Conservation (phyloP, 1,140 invertebrate species). For the Manduca sexta region DNA sequence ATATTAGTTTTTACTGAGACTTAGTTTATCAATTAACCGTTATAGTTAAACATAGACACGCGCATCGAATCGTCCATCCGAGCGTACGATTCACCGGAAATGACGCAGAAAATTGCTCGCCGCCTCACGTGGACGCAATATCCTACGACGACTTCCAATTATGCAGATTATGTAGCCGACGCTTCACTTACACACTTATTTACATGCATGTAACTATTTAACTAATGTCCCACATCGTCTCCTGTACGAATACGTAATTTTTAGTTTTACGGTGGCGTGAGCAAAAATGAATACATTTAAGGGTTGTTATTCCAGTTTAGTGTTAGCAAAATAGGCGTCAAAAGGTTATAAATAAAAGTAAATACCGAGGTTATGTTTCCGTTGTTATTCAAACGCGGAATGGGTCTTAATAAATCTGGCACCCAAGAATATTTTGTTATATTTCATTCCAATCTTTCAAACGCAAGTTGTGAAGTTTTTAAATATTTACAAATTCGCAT, state of each 20-base stretch:
- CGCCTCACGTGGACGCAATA: constrained; percentile 66
- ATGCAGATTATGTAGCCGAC: constrained; percentile 62
- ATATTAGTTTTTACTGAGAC: not conserved
- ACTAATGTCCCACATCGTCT: not conserved
- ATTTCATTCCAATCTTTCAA: too few species aligned
- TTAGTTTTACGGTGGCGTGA: not conserved
- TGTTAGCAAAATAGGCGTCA: too few species aligned
- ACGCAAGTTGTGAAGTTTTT: too few species aligned
- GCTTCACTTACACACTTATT: constrained; percentile 48
- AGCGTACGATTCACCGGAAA: constrained; percentile 57
- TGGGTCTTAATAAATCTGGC: too few species aligned
- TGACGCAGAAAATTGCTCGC: constrained; percentile 68
- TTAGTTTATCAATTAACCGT: constrained; percentile 51
- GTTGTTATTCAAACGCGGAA: too few species aligned
- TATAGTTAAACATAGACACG: constrained; percentile 36
- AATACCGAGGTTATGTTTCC: too few species aligned
- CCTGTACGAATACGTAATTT: not conserved
- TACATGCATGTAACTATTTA: constrained; percentile 21
- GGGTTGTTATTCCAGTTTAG: not conserved
- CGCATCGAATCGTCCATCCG: constrained; percentile 40
- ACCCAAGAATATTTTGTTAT: too few species aligned
- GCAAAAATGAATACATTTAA: not conserved
- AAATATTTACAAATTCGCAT: too few species aligned
- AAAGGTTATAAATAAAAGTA: too few species aligned
- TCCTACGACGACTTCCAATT: constrained; percentile 66